phyloP scores from a whole-genome alignment of 2,888 invertebrate species.

The Lasiommata megera region DNA sequence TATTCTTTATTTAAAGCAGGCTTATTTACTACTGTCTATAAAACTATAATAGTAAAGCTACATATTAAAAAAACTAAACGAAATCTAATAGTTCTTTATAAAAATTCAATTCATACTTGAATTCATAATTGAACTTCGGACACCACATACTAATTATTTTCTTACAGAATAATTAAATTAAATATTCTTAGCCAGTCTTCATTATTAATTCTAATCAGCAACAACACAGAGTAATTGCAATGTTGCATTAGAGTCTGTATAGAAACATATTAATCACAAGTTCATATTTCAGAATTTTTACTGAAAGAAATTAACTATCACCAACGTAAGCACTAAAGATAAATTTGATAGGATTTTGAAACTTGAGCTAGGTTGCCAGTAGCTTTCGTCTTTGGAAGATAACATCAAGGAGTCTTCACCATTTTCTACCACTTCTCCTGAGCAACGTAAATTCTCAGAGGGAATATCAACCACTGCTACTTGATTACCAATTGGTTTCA shows the following conservation, averaged over 20 bases:
- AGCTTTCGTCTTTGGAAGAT: constrained; percentile 67
- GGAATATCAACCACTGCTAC: constrained; percentile 55
- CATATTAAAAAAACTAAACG: too few relatives aligned
- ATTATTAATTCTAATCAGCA: constrained; percentile 41
- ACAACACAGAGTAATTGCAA: too few relatives aligned
- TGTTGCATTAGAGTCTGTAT: too few relatives aligned
- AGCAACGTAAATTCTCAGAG: constrained; percentile 57
- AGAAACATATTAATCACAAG: too few relatives aligned
- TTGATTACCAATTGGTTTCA: constrained; percentile 51
- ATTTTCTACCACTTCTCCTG: constrained; percentile 52
- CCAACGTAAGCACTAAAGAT: constrained; percentile 44
- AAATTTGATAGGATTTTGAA: constrained; percentile 43
- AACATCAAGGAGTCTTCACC: constrained; percentile 71
- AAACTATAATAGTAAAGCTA: too few relatives aligned
- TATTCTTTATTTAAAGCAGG: too few relatives aligned
- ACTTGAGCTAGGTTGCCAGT: constrained; percentile 58
- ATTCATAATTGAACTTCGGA: neutral
- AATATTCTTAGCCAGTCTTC: constrained; percentile 69
- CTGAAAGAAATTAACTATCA: constrained; percentile 40
- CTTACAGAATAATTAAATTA: constrained; percentile 51
- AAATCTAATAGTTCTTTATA: too few relatives aligned
- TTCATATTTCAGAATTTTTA: constrained; percentile 11
- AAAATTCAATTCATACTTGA: too few relatives aligned
- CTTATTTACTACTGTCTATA: too few relatives aligned
- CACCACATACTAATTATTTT: constrained; percentile 16